These are phyloP conservation scores for Troides oblongomaculatus DNA, from an alignment of 2,888 invertebrate species.

Conservation along the genomic window DNA sequence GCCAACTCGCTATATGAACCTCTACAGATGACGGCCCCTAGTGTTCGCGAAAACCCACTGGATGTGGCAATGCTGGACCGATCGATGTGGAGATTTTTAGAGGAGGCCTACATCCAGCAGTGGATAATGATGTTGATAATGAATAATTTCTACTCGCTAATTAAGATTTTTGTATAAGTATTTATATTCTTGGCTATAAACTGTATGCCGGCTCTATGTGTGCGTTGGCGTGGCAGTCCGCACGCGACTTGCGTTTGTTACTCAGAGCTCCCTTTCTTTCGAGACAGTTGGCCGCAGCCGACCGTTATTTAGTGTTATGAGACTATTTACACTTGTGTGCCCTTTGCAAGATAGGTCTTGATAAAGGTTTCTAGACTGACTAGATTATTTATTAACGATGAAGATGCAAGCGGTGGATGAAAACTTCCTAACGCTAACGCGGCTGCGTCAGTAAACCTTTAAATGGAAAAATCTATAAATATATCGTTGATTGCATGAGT, in stretches of 20 bases:
- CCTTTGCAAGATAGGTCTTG: constrained; percentile 2
- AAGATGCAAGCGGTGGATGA: neutral
- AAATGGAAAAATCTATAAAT: neutral
- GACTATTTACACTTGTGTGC: constrained; percentile 16
- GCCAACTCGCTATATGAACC: no score
- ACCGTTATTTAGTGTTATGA: constrained; percentile 43
- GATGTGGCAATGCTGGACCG: no score
- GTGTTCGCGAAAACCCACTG: no score
- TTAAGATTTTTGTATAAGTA: no score
- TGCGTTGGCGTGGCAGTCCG: constrained; percentile 30
- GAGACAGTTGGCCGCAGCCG: constrained; percentile 49
- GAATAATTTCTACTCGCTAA: no score
- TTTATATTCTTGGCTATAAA: no score
- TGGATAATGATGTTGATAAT: no score
- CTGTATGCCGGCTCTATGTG: constrained; percentile 2
- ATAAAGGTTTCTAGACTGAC: constrained; percentile 14
- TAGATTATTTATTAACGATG: neutral
- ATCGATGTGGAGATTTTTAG: no score
- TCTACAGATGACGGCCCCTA: no score
- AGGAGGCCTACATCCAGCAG: no score
- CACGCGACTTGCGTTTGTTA: constrained; percentile 47
- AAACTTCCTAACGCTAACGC: neutral
- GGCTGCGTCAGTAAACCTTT: neutral
- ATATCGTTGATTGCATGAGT: no score
- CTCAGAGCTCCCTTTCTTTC: constrained; percentile 49